These are phyloP conservation scores for Rhopalosiphum maidis DNA, from an alignment of 1,140 invertebrate species.

Conservation along the genomic window DNA sequence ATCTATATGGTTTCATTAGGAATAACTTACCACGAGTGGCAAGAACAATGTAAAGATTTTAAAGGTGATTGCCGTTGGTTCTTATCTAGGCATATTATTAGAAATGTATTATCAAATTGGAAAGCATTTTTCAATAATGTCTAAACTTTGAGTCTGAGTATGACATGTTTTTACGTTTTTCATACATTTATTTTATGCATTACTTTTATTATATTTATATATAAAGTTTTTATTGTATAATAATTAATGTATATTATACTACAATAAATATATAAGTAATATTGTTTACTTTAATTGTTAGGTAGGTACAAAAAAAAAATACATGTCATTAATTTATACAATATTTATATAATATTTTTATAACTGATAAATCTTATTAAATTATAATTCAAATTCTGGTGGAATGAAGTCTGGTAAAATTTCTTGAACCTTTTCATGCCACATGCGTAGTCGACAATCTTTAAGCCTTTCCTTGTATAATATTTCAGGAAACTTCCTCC, in stretches of 20 bases:
- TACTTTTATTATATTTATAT: not conserved
- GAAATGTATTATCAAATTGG: slow-evolving; percentile 38
- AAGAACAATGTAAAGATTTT: slow-evolving; percentile 55
- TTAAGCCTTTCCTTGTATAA: slow-evolving; percentile 51
- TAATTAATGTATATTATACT: not conserved
- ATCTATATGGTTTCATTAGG: slow-evolving; percentile 61
- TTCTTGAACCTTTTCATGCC: slow-evolving; percentile 58
- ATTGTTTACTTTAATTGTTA: not conserved
- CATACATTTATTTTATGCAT: not conserved
- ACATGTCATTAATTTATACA: not conserved
- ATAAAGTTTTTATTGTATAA: not conserved
- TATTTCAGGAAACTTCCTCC: slow-evolving; percentile 50
- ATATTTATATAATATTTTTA: not conserved
- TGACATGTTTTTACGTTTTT: not conserved
- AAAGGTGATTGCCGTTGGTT: slow-evolving; percentile 56
- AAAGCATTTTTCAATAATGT: slow-evolving; percentile 47
- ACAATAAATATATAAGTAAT: not conserved
- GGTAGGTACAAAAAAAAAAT: not conserved
- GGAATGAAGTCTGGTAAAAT: slow-evolving; percentile 57
- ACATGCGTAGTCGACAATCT: slow-evolving; percentile 44
- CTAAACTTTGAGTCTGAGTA: not conserved
- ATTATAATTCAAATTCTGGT: slow-evolving; percentile 13
- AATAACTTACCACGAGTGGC: slow-evolving; percentile 62
- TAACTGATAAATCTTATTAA: not conserved
- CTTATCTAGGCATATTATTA: not conserved